These are phyloP conservation scores for Coenonympha arcania DNA, from an alignment of 2,888 invertebrate species.

Conservation along the genomic window DNA sequence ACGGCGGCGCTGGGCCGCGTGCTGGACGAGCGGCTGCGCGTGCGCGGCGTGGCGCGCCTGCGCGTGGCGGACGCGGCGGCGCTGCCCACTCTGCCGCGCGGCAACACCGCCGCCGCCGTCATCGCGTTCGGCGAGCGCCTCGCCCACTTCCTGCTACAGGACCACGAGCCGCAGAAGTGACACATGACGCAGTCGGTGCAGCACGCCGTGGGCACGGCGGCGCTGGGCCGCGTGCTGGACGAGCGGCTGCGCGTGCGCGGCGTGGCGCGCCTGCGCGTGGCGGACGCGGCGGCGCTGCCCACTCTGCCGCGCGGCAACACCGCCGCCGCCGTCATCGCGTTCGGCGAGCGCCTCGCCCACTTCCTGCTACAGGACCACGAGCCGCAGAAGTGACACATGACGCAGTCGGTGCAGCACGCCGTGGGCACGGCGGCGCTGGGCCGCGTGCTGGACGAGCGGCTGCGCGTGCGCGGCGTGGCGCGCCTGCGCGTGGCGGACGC, in stretches of 20 bases:
- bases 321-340: slow-evolving; percentile 44
- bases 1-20: slow-evolving; percentile 43
- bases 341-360: slow-evolving; percentile 46
- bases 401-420: slow-evolving; percentile 42
- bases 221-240: slow-evolving; percentile 45
- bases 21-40: slow-evolving; percentile 42
- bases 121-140: slow-evolving; percentile 49
- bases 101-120: slow-evolving; percentile 45
- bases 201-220: slow-evolving; percentile 48
- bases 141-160: slow-evolving; percentile 37
- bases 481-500: slow-evolving; percentile 46
- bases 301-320: slow-evolving; percentile 42
- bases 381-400: slow-evolving; percentile 36
- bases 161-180: slow-evolving; percentile 7
- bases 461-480: slow-evolving; percentile 42
- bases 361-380: slow-evolving; percentile 32
- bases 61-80: slow-evolving; percentile 45
- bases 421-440: slow-evolving; percentile 45
- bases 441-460: slow-evolving; percentile 39
- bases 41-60: slow-evolving; percentile 39
- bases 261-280: slow-evolving; percentile 40
- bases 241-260: slow-evolving; percentile 41
- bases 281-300: slow-evolving; percentile 44
- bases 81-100: slow-evolving; percentile 39
- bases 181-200: slow-evolving; percentile 44